phyloP scores from a whole-genome alignment of 2,797 vertebrate genomes.

The Pangasius djambal region DNA sequence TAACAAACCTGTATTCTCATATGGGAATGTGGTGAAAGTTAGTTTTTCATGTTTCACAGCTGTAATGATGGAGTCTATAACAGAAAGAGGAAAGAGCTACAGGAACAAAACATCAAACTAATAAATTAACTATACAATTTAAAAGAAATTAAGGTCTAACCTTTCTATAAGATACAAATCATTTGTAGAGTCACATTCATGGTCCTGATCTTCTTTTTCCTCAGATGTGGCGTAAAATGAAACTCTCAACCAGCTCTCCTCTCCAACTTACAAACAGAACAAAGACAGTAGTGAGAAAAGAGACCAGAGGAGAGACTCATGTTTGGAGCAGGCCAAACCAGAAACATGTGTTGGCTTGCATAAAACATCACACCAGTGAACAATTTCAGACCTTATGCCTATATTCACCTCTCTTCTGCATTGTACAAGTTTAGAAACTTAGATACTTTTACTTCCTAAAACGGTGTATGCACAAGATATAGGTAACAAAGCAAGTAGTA shows the following conservation, averaged over 20 bases:
- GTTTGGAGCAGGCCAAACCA: not conserved
- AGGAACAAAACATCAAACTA: not conserved
- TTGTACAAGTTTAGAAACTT: not conserved
- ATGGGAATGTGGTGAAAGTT: not conserved
- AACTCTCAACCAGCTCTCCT: not conserved
- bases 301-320: not conserved
- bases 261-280: not conserved
- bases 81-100: not conserved
- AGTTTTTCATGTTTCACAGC: not conserved
- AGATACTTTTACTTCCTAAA: not conserved
- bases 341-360: not conserved
- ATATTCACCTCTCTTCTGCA: not conserved
- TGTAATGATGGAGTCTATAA: not conserved
- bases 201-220: not conserved
- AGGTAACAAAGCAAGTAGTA: not conserved
- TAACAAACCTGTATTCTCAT: not conserved
- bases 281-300: not conserved
- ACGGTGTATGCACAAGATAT: not conserved
- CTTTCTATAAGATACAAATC: conserved; percentile 6
- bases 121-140: not conserved
- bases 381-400: not conserved
- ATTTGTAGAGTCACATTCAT: not conserved
- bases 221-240: not conserved
- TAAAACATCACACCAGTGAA: not conserved
- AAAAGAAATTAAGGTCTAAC: not conserved